Base-by-base conservation (phyloP, 2,113 vertebrate species). In the Catharus fuscescens region DNA sequence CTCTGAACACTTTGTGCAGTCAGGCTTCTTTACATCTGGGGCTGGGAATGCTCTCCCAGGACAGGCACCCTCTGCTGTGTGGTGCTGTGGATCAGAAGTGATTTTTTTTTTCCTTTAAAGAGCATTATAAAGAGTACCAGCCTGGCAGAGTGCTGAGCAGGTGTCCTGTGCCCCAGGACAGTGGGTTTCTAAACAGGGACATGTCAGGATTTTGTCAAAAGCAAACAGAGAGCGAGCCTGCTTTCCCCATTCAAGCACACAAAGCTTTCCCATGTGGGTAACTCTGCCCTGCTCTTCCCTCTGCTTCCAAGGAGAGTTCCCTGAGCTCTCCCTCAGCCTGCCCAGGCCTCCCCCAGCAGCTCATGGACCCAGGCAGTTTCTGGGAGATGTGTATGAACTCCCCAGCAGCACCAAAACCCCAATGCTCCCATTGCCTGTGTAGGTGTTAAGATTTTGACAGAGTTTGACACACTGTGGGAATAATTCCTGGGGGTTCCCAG, bases 161-260 rank as follows among this genome's bases (percentile, higher is more conserved):
- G 42, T 45, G 25, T 44, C 31, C 59, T 61, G 64, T 53, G 18
- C 44, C 59, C 24, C 66, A 71, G 44, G 24, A 29, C 54, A 47
- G 18, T 4, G n/a, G 14, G 18, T 47, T 88, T 32, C 71, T 52
- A 52, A 74, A 18, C 5, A 29, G 14, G 45, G 14, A 60, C 3
- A 2, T 23, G 6, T 25, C 38, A 54, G 32, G 21, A 56, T 52
- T 18, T 72, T 31, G 36, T 14, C 59, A 64, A 45, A 67, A 79
- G 11, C n/a, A 60, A 32, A 31, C n/a, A 31, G 66, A 82, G 36
- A 86, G 26, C 2, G 1, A 66, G 60, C 31, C 42, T 65, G 57
- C 52, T 74, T 42, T 38, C 38, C 53, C 34, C 56, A 13, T 20
- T 29, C 0, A 0, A 83, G 70, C 1, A 1, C 79, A 32, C 0